Conservation (phyloP, 2,113 vertebrate species). For the Oncorhynchus kisutch region DNA sequence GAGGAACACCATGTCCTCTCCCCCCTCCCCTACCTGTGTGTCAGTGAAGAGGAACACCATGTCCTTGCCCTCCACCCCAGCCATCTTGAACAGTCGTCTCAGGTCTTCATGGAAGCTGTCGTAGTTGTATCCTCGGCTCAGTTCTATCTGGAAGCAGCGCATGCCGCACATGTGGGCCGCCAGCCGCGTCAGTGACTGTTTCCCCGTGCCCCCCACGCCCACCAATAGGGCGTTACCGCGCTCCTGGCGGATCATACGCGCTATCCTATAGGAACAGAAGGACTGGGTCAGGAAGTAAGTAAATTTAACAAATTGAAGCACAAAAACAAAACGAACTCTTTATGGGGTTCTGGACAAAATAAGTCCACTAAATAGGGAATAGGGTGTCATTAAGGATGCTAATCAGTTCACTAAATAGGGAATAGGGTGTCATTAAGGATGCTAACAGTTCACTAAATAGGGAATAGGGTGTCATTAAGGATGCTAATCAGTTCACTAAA, state of each 20-base stretch:
- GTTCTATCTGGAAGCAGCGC: slow-evolving; percentile 84
- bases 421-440: too few relatives aligned
- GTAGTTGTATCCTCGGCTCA: slow-evolving; percentile 83
- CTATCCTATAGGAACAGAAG: slow-evolving; percentile 69
- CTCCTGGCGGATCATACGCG: slow-evolving; percentile 87
- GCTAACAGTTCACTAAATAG: too few relatives aligned
- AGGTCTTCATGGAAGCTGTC: slow-evolving; percentile 86
- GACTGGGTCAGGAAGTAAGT: background rate
- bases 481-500: too few relatives aligned
- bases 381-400: too few relatives aligned
- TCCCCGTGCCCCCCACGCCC: slow-evolving; percentile 86
- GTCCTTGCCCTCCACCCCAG: slow-evolving; percentile 79
- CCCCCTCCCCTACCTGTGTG: slow-evolving; percentile 74
- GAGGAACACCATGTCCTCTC: too few relatives aligned
- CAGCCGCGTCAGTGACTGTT: slow-evolving; percentile 83
- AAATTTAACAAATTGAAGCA: too few relatives aligned
- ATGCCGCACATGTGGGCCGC: slow-evolving; percentile 84
- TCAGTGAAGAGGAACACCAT: slow-evolving; percentile 90
- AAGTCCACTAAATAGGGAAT: too few relatives aligned
- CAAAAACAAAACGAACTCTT: background rate
- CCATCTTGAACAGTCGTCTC: slow-evolving; percentile 82
- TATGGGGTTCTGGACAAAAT: background rate
- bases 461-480: too few relatives aligned
- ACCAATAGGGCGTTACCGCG: slow-evolving; percentile 85
- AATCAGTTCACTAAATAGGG: too few relatives aligned